Percentiles rank a stretch among this genome's conserved stretches.
Conservation (phyloP, 2,888 invertebrate species). For the Chymomyza caudatula region DNA sequence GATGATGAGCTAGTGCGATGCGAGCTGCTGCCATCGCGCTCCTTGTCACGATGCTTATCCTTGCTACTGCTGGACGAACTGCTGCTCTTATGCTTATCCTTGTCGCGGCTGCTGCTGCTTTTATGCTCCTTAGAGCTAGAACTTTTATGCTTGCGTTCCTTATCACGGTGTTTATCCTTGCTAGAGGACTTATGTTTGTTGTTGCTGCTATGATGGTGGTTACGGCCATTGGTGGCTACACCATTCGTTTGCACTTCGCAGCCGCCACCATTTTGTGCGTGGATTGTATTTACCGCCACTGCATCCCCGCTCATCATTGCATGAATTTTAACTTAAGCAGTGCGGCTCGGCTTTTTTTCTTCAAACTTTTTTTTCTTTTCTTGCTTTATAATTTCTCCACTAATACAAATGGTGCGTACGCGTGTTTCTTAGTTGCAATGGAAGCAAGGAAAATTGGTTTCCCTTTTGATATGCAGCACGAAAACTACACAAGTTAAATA, state of each 20-base stretch:
- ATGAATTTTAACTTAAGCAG: constrained; percentile 51
- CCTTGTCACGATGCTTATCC: constrained; percentile 77
- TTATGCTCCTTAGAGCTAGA: constrained; percentile 77
- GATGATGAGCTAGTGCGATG: constrained; percentile 65
- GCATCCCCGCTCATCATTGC: constrained; percentile 76
- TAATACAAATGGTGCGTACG: neutral
- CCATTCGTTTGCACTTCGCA: constrained; percentile 82
- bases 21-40: constrained; percentile 69
- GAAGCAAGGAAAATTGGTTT: neutral
- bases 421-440: neutral
- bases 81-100: constrained; percentile 78
- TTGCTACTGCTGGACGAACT: constrained; percentile 75
- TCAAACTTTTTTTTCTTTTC: constrained; percentile 38
- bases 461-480: neutral
- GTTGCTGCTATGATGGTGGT: constrained; percentile 73
- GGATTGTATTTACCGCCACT: constrained; percentile 69
- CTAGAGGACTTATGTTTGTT: constrained; percentile 84
- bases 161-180: constrained; percentile 80
- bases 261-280: constrained; percentile 72
- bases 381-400: neutral
- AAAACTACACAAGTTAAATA: neutral
- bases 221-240: constrained; percentile 87
- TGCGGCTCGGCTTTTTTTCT: constrained; percentile 54
- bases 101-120: constrained; percentile 77
- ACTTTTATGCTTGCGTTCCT: constrained; percentile 79